Conservation (phyloP, 1,140 invertebrate genomes). For the Aphidius gifuensis region DNA sequence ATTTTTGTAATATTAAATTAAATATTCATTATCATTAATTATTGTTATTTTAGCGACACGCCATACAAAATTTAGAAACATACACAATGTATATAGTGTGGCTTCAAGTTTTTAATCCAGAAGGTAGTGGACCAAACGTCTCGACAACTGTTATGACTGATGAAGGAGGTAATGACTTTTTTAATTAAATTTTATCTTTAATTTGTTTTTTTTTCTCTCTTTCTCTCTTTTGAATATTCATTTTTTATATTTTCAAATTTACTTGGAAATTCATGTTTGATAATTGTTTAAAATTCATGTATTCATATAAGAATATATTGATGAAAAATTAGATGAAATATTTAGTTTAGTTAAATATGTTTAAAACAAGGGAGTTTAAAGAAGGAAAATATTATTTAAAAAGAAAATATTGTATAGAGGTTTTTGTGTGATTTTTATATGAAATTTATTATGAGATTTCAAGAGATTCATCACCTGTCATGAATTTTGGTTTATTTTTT, state of each 20-base stretch:
- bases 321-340: too few relatives aligned
- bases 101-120: conserved; percentile 74
- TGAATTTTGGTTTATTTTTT: too few relatives aligned
- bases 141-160: conserved; percentile 75
- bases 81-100: conserved; percentile 75
- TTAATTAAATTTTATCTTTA: conserved; percentile 16
- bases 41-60: conserved; percentile 62
- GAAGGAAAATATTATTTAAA: too few relatives aligned
- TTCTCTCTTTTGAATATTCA: conserved; percentile 4
- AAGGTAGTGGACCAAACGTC: conserved; percentile 67
- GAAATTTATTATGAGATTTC: too few relatives aligned
- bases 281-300: too few relatives aligned
- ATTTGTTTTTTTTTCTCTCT: background rate
- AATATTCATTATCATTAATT: background rate
- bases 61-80: conserved; percentile 66
- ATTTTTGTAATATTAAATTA: background rate
- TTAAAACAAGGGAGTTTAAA: too few relatives aligned
- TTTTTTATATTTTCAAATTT: background rate
- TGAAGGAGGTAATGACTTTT: conserved; percentile 68
- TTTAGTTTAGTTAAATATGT: too few relatives aligned
- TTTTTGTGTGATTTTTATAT: too few relatives aligned
- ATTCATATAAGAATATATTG: too few relatives aligned
- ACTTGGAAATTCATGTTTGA: too few relatives aligned
- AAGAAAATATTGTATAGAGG: too few relatives aligned
- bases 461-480: too few relatives aligned